Evolutionary conservation across 1,140 invertebrate genomes (phyloP), one percentile per base, ranked within the genome.

Genomic region (Brachystomella parvula): DNA sequence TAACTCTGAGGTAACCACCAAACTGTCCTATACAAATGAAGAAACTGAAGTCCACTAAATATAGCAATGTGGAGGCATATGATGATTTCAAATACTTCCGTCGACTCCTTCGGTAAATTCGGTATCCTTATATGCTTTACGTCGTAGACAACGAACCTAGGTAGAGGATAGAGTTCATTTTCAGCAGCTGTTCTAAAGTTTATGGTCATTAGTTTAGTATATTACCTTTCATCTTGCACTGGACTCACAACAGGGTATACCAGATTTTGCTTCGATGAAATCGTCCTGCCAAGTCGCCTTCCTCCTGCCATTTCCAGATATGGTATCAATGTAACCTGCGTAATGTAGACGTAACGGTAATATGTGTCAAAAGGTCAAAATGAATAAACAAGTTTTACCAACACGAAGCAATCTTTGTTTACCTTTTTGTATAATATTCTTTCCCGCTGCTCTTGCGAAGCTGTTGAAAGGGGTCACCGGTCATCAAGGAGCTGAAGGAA

Each of bases 1-100:
- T 93, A 87, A 1, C 92, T 94, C 74, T 96, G 86, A 21, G 92
- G 91, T 29, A 97, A 77, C 94, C 95, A 98, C 91, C 93, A 98
- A n/a, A 94, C 88, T 33, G 92, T 96, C 67, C 90, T 85, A 76
- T 98, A 98, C 12, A 98, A 81, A 80, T 98, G 94, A 19, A 98
- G 82, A 77, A 96, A 91, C 80, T 98, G 95, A 2, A 73, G 59
- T 32, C 49, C 53, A n/a, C 61, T 60, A 35, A 70, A 71, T 2
- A 71, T 21, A 21, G 53, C 61, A 35, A 67, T 56, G 35, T 73
- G 64, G 21, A 73, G 47, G 3, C 68, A 44, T 0, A 71, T 21
- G 59, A 73, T 69, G 0, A 68, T 32, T 49, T 68, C 66, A 47
- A 63, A 68, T 0, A 61, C 44, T 1, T 63, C 9, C 12, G 47